Base-by-base conservation (phyloP, 1,140 invertebrate species). In the Galleria mellonella region DNA sequence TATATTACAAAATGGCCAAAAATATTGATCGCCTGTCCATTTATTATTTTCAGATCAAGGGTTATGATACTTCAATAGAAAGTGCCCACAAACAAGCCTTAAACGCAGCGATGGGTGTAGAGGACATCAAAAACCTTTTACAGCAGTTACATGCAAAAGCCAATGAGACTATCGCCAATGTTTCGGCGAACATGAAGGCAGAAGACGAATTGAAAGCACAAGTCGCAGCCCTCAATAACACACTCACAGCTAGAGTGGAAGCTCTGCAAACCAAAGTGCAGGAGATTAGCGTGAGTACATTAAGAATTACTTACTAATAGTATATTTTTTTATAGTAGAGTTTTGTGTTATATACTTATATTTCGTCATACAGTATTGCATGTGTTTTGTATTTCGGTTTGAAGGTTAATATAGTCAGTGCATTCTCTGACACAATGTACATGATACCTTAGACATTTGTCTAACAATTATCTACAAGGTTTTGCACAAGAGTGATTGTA, bases 131-230 rank as follows among this genome's bases (percentile, higher is more conserved):
- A 31, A 62, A 56, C 4, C 41, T 67, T 4, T 50, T 83, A 0
- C 65, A 74, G 6, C 63, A 75, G 30, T 43, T 83, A 2, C 73
- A 79, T 13, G 62, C 55, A 2, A 71, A 54, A 13, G 66, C 67
- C 4, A 82, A 83, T 39, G 75, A 83, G 11, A 83, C 79, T 0
- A 67, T 74, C 15, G 67, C 72, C 12, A 82, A 76, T 37, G 51
- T 82, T 3, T 62, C 70, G 0, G 62, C 52, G 0, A 68, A 49
- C 29, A 41, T 47, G 1, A 76, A 72, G 38, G 47, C 38, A 6
- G 55, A 72, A 5, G 61, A 68, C 1, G 66, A 79, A 13, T 45
- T 81, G 23, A 62, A 62, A 35, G 59, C 48, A 9, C 62, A 66
- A 32, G 27, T 83, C 8, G 38, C 32, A 0, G 29, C 49, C 1